phyloP scores from a whole-genome alignment of 2,113 vertebrate genomes.

The Eubucco bourcierii region DNA sequence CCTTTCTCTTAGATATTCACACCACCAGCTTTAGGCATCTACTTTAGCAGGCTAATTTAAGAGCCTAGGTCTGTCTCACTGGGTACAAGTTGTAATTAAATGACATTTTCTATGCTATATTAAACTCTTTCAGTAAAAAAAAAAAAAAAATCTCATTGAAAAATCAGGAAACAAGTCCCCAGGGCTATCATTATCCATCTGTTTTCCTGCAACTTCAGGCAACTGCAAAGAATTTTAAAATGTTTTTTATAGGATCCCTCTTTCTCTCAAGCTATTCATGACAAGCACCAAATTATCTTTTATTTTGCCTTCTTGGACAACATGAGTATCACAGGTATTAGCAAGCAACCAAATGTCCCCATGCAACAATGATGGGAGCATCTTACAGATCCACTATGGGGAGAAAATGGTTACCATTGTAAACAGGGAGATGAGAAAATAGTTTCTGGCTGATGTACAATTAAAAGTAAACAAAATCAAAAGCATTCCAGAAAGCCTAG shows the following conservation, averaged over 20 bases:
- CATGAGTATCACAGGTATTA: neutral
- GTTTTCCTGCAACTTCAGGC: slow-evolving; percentile 16
- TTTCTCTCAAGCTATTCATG: neutral
- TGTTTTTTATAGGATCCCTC: neutral
- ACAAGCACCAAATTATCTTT: neutral
- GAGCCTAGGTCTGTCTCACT: neutral
- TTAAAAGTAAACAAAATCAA: neutral
- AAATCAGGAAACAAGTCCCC: slow-evolving; percentile 50
- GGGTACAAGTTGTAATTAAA: slow-evolving; percentile 39
- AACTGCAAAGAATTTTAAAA: slow-evolving; percentile 11
- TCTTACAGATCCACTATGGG: neutral
- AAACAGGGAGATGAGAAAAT: neutral
- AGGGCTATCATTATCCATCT: slow-evolving; percentile 62
- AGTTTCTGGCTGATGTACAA: neutral
- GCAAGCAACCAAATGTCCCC: neutral
- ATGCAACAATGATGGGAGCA: neutral
- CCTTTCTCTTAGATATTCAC: neutral
- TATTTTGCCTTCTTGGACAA: neutral
- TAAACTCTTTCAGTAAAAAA: slow-evolving; percentile 61
- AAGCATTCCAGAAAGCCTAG: neutral
- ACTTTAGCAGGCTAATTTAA: slow-evolving; percentile 41
- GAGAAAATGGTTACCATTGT: neutral
- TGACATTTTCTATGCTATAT: slow-evolving; percentile 47
- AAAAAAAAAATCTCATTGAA: slow-evolving; percentile 53
- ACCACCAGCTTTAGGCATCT: neutral